Evolutionary conservation across 2,888 invertebrate genomes (phyloP).

Genomic region (Amphipyra tragopoginis): DNA sequence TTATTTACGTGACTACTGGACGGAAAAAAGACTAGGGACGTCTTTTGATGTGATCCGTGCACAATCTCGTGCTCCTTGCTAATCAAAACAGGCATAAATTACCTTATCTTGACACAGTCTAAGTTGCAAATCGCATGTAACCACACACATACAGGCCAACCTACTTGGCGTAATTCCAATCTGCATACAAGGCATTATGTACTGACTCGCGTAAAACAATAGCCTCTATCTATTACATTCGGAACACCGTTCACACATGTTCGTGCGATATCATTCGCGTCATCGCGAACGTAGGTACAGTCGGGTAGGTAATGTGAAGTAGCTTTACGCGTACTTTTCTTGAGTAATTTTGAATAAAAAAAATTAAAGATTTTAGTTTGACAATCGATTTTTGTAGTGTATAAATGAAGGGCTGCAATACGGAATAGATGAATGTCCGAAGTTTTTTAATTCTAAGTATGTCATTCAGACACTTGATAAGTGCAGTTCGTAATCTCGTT

Average conservation of each 20-base stretch:
- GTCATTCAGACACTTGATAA: too few relatives aligned
- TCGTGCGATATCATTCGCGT: slow-evolving; percentile 39
- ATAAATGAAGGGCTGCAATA: too few relatives aligned
- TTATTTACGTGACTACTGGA: too few relatives aligned
- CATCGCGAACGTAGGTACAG: slow-evolving; percentile 42
- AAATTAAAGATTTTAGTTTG: too few relatives aligned
- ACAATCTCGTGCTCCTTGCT: not conserved
- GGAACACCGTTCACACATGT: slow-evolving; percentile 49
- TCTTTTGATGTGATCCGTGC: too few relatives aligned
- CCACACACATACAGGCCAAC: slow-evolving; percentile 22
- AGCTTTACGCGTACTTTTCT: slow-evolving; percentile 13
- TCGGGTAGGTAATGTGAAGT: not conserved
- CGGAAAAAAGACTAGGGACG: too few relatives aligned
- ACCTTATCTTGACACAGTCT: slow-evolving; percentile 36
- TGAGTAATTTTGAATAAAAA: not conserved
- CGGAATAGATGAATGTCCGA: too few relatives aligned
- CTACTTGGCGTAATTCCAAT: slow-evolving; percentile 46
- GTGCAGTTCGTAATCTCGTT: too few relatives aligned
- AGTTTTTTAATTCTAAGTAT: too few relatives aligned
- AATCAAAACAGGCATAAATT: slow-evolving; percentile 10
- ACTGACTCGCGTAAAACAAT: slow-evolving; percentile 52
- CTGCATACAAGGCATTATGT: slow-evolving; percentile 44
- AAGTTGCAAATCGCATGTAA: slow-evolving; percentile 38
- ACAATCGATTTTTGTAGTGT: too few relatives aligned
- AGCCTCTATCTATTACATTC: slow-evolving; percentile 56